Evolutionary conservation across 2,888 invertebrate species (phyloP).

Genomic region (Drosophila sordidapex): DNA sequence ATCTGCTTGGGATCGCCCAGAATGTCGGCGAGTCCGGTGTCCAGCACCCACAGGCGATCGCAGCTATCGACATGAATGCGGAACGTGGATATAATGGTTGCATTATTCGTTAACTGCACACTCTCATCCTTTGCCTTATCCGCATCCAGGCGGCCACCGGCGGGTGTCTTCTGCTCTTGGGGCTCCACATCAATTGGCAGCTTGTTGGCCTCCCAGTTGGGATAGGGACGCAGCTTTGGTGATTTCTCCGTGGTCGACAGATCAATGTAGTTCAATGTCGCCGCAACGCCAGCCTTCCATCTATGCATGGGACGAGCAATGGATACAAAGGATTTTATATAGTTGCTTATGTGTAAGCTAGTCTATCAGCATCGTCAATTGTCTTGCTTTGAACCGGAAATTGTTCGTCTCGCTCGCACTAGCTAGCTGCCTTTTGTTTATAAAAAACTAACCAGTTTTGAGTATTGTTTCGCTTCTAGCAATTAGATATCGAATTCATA

Average conservation of each 20-base stretch:
- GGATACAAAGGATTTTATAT: background rate
- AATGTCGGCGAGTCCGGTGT: slow-evolving; percentile 91
- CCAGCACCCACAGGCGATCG: slow-evolving; percentile 93
- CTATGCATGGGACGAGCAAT: slow-evolving; percentile 70
- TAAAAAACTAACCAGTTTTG: background rate
- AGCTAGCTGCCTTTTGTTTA: background rate
- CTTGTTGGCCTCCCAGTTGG: slow-evolving; percentile 91
- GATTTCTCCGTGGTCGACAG: slow-evolving; percentile 88
- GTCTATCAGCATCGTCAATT: background rate
- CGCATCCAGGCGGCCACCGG: slow-evolving; percentile 81
- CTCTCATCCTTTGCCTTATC: slow-evolving; percentile 84
- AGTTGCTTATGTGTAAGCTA: background rate
- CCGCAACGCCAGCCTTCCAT: slow-evolving; percentile 90
- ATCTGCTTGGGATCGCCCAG: slow-evolving; percentile 88
- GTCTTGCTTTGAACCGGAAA: background rate
- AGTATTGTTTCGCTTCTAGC: background rate
- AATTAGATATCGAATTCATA: background rate
- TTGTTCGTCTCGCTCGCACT: background rate
- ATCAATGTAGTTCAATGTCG: slow-evolving; percentile 89
- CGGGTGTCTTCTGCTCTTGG: slow-evolving; percentile 68
- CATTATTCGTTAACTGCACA: slow-evolving; percentile 86
- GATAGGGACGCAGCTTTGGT: slow-evolving; percentile 90
- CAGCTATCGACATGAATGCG: slow-evolving; percentile 90
- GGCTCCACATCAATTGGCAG: slow-evolving; percentile 87
- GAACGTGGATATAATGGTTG: slow-evolving; percentile 90